A percentile compares a stretch with the other conserved stretches of the same genome.
phyloP scores from a whole-genome alignment of 2,797 vertebrate genomes.

The Pseudochromis fuscus region DNA sequence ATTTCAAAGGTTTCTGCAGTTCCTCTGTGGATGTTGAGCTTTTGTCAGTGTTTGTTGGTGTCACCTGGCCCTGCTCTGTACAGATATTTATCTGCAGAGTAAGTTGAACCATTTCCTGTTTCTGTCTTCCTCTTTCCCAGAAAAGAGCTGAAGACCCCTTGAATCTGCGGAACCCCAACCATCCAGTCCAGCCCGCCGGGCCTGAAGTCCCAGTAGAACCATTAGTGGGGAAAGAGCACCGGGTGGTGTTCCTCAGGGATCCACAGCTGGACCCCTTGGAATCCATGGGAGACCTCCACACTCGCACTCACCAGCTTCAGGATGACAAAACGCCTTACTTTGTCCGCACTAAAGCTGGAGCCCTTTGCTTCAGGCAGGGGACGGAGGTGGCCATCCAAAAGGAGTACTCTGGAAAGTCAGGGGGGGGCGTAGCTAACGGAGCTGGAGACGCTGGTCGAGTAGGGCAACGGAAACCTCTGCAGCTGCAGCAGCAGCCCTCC shows the following conservation, averaged over 20 bases:
- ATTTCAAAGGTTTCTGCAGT: no score
- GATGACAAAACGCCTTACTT: constrained; percentile 92
- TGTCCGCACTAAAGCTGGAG: constrained; percentile 92
- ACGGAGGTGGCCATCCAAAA: constrained; percentile 86
- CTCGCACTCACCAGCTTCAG: constrained; percentile 83
- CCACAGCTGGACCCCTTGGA: constrained; percentile 47
- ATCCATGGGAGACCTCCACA: constrained; percentile 85
- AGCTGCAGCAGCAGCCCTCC: constrained; percentile 74
- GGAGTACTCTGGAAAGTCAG: constrained; percentile 71
- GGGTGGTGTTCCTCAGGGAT: constrained; percentile 4
- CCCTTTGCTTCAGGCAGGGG: constrained; percentile 93
- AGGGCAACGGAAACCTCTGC: constrained; percentile 75
- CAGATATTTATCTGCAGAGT: neutral
- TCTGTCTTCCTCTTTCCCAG: constrained; percentile 42
- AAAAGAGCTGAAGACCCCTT: constrained; percentile 56
- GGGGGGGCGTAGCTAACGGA: constrained; percentile 40
- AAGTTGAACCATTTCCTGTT: neutral
- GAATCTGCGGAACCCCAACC: constrained; percentile 45
- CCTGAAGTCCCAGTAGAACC: constrained; percentile 29
- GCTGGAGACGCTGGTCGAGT: constrained; percentile 30
- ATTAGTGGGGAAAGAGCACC: constrained; percentile 15
- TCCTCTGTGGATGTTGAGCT: neutral
- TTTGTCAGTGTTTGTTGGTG: neutral
- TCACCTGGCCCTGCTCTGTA: neutral
- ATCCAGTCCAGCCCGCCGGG: constrained; percentile 33